Evolutionary conservation across 2,888 invertebrate species (phyloP), one percentile per base, ranked within the genome.

Genomic region (Rhingia campestris): DNA sequence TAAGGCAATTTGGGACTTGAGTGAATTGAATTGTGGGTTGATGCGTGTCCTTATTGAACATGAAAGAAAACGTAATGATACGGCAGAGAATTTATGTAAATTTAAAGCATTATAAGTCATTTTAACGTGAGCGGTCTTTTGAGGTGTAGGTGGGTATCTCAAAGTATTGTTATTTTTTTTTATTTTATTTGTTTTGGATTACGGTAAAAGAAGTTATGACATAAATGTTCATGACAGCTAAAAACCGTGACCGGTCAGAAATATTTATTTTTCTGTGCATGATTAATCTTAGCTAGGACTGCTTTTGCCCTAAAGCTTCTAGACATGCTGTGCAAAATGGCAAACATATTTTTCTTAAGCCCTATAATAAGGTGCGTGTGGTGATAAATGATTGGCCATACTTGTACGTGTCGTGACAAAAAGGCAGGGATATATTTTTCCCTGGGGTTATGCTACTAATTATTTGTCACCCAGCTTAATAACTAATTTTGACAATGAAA

Each of bases 401-500:
- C n/a, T 35, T 22, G 43, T 53, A 53, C 66, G 53, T 69, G 58
- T 33, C 59, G 58, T 51, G 69, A 49, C 58, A 47, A 9, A 10
- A 49, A 41, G 49, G 33, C 41, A 39, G 70, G 49, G 0, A 49
- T 59, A 49, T 70, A 59, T 43, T 41, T 49, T 10, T 5, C 59
- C 58, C 70, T 14, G 33, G 58, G 33, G 70, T 51, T 49, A 41
- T 51, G 59, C 41, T 22, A 14, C 32, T 59, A n/a, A n/a, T n/a
- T n/a, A 58, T 70, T 70, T 70, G 70, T 70, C 59, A 70, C 14
- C 14, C 22, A 49, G 49, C 49, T 70, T 51, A 59, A 70, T 59
- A 59, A 70, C 33, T 51, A 39, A 70, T 59, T 41, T 70, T 59
- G 6, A 41, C 58, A 59, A 47, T 54, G 22, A 54, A 45, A 2